Evolutionary conservation across 2,113 vertebrate species (phyloP), one percentile per base, ranked within the genome.

Genomic region (Elaphurus davidianus): DNA sequence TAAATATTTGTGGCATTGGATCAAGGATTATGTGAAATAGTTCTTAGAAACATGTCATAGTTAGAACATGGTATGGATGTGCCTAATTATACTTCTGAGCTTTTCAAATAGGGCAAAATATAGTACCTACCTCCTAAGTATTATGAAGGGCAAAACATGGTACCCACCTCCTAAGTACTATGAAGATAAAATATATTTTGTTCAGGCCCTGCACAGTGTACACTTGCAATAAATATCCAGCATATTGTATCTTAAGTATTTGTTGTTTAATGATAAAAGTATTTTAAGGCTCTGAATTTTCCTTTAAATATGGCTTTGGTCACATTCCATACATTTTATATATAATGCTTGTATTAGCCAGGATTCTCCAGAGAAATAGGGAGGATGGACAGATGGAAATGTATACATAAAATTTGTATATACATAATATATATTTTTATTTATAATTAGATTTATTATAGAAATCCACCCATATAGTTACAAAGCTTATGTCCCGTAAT

Each of bases 41-140:
- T 95, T 91, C 71, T 97, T 97, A 83, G 83, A 93, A 96, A 93
- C 17, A 82, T 74, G 90, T 67, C 30, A 78, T 54, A 91, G 33
- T 89, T 91, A 57, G 21, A 93, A 82, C 43, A 96, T 86, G 45
- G 11, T 74, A n/a, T 91, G 71, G 13, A 11, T 93, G 13, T 97
- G 47, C 54, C 52, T 94, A 78, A 96, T 90, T 89, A 67, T 50
- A 89, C 13, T 92, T 87, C 71, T 82, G 71, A 94, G 21, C 45
- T 50, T 92, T 88, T 93, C 45, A 82, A 45, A 87, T 90, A 64
- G 50, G 40, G 17, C n/a, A 93, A 92, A 60, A 89, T 95, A 85
- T 0, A 94, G 36, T 91, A 89, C 45, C 40, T 74, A 92, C 16
- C 33, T 97, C 94, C n/a, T 89, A 36, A 78, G 14, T 79, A 92